Percentiles rank a stretch among this genome's conserved stretches.
Conservation (phyloP, 1,140 invertebrate genomes). For the Diabrotica virgifera region DNA sequence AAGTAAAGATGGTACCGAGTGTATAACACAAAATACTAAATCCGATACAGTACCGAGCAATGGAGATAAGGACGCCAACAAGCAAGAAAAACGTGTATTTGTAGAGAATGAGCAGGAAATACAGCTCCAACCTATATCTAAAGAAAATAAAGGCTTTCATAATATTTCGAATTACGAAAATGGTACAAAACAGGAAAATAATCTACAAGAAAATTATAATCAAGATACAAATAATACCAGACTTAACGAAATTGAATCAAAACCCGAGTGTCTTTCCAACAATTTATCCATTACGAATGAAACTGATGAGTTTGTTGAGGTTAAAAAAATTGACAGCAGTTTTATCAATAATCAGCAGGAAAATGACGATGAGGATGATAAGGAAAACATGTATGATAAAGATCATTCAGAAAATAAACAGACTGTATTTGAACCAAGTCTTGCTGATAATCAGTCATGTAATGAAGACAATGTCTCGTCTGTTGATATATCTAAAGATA, state of each 20-base stretch:
- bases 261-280: not conserved
- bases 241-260: too few relatives aligned
- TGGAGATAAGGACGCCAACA: not conserved
- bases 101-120: too few relatives aligned
- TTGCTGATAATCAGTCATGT: too few relatives aligned
- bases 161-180: too few relatives aligned
- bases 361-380: constrained; percentile 4
- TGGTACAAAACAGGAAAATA: too few relatives aligned
- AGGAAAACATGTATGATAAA: not conserved
- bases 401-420: constrained; percentile 15
- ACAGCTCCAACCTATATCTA: too few relatives aligned
- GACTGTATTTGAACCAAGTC: not conserved
- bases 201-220: too few relatives aligned
- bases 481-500: too few relatives aligned
- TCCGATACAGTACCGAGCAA: not conserved
- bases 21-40: not conserved
- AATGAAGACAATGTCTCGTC: too few relatives aligned
- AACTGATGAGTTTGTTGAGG: not conserved
- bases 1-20: not conserved
- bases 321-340: not conserved
- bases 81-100: not conserved
- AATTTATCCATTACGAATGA: not conserved
- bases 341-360: not conserved
- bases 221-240: too few relatives aligned
- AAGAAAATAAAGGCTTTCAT: too few relatives aligned